These are phyloP conservation scores for Zalophus californianus DNA, from an alignment of 2,797 vertebrate genomes.

Conservation along the genomic window DNA sequence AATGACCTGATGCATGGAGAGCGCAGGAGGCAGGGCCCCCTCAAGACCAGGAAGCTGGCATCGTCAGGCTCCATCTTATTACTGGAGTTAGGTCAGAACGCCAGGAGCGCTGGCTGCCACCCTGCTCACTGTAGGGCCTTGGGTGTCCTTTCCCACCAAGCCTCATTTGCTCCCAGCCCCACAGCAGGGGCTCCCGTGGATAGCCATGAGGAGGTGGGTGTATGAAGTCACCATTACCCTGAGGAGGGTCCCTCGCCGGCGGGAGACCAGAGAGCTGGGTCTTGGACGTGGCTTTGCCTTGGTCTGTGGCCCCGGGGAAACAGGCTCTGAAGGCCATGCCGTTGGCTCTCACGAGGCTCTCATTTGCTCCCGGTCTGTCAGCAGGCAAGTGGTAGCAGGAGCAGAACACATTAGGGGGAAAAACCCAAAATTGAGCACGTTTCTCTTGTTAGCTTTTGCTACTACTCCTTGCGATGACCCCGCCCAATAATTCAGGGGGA, in stretches of 20 bases:
- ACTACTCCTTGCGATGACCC: not conserved
- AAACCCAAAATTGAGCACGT: not conserved
- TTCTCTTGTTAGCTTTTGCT: conserved; percentile 10
- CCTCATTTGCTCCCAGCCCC: not conserved
- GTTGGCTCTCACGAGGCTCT: fast-evolving
- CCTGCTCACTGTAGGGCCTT: not conserved
- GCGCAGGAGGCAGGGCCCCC: not conserved
- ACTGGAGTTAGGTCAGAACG: not conserved
- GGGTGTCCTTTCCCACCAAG: not conserved
- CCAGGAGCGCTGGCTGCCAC: not conserved
- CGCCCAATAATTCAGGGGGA: not conserved
- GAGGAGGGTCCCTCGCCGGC: not conserved
- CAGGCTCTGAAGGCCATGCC: not conserved
- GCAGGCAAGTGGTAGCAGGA: not conserved
- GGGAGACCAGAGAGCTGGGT: not conserved
- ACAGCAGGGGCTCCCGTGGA: not conserved
- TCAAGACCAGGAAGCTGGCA: not conserved
- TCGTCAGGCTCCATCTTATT: not conserved
- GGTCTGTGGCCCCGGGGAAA: not conserved
- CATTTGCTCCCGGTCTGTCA: not conserved
- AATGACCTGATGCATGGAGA: not conserved
- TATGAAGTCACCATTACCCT: not conserved
- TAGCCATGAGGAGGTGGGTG: not conserved
- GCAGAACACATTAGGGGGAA: not conserved
- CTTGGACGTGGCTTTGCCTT: fast-evolving